phyloP scores from a whole-genome alignment of 2,113 vertebrate species.

The Sinocyclocheilus maitianheensis region DNA sequence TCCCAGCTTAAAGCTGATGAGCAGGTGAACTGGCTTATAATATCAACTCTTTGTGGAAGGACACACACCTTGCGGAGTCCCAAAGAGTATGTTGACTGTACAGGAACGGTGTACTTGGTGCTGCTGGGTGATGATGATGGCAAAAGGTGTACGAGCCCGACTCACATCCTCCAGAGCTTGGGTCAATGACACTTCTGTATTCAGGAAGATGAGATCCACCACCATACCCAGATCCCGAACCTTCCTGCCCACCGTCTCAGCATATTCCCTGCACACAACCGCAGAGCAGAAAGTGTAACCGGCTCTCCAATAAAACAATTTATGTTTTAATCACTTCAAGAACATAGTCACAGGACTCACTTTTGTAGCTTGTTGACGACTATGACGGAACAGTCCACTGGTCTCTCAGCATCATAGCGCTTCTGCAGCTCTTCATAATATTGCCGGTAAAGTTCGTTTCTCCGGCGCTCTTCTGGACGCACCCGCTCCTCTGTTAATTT shows the following conservation, averaged over 20 bases:
- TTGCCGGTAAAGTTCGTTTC: slow-evolving; percentile 93
- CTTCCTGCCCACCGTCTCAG: slow-evolving; percentile 95
- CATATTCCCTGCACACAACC: slow-evolving; percentile 85
- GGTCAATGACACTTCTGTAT: slow-evolving; percentile 94
- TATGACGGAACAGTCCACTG: slow-evolving; percentile 96
- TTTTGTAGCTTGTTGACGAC: slow-evolving; percentile 97
- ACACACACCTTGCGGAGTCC: slow-evolving; percentile 91
- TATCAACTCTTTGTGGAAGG: neutral
- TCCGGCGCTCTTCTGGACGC: slow-evolving; percentile 87
- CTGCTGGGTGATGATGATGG: slow-evolving; percentile 97
- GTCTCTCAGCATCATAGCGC: slow-evolving; percentile 88
- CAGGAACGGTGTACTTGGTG: slow-evolving; percentile 97
- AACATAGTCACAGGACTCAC: slow-evolving; percentile 73
- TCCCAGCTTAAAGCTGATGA: neutral
- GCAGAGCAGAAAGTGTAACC: neutral
- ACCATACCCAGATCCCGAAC: slow-evolving; percentile 96
- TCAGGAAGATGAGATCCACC: slow-evolving; percentile 98
- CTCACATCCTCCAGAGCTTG: slow-evolving; percentile 97
- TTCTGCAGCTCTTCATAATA: slow-evolving; percentile 97
- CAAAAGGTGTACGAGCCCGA: slow-evolving; percentile 92
- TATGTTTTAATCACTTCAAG: slow-evolving; percentile 28
- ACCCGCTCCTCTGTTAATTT: slow-evolving; percentile 74
- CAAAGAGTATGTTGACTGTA: slow-evolving; percentile 97
- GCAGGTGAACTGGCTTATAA: neutral
- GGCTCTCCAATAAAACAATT: slow-evolving; percentile 12